These are phyloP conservation scores for Herminia tarsipennalis DNA, from an alignment of 2,888 invertebrate species.

Conservation along the genomic window DNA sequence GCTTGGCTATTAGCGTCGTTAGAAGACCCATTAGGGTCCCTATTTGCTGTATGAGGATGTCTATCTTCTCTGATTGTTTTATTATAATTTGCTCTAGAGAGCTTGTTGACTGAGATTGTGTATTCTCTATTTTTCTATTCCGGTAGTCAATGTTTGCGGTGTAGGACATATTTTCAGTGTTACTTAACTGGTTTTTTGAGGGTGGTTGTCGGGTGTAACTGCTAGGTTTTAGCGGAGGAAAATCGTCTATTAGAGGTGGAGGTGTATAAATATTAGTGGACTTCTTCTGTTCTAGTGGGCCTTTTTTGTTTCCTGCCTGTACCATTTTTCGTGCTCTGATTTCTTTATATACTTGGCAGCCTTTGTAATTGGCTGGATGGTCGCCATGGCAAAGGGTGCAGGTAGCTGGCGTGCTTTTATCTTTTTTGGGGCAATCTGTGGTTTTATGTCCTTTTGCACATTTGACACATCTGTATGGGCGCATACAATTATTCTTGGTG, in stretches of 20 bases:
- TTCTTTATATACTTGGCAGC: conserved; percentile 13
- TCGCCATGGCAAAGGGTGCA: background rate
- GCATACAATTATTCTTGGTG: conserved; percentile 5
- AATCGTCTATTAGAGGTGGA: no score
- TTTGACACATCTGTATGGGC: conserved; percentile 8
- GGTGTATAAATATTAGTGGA: no score
- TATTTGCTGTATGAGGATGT: no score
- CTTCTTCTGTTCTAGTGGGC: no score
- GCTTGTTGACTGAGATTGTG: conserved; percentile 11
- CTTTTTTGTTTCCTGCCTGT: no score
- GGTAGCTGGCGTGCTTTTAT: conserved; percentile 2
- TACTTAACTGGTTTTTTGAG: background rate
- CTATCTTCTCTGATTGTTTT: background rate
- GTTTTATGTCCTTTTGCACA: conserved; percentile 1
- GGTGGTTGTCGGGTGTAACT: background rate
- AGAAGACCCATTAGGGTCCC: no score
- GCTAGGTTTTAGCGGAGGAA: background rate
- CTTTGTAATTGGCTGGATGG: conserved; percentile 21
- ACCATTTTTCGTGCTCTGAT: no score
- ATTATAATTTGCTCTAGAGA: background rate
- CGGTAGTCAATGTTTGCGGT: background rate
- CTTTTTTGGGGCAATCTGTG: background rate
- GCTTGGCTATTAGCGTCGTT: no score
- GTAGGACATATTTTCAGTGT: background rate
- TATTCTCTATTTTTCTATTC: background rate